These are phyloP conservation scores for Cheilosia vulpina DNA, from an alignment of 2,888 invertebrate genomes.

Conservation along the genomic window DNA sequence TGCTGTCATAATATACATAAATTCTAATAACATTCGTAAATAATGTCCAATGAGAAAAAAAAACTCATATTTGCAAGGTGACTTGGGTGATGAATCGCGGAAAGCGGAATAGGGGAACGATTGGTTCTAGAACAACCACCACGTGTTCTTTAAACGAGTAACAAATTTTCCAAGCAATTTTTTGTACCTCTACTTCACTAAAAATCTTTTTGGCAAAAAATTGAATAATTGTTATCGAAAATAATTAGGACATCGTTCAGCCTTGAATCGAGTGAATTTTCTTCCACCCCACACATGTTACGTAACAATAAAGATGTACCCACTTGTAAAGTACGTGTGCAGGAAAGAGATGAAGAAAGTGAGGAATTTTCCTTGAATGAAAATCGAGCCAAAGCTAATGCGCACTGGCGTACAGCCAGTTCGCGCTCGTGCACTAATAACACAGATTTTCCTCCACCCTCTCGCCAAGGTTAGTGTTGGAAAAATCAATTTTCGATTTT, in stretches of 20 bases:
- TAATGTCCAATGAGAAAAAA: conserved; percentile 7
- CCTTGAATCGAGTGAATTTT: conserved; percentile 54
- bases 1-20: conserved; percentile 22
- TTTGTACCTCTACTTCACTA: neutral
- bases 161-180: conserved; percentile 20
- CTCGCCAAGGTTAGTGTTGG: conserved; percentile 23
- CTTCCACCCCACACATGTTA: conserved; percentile 40
- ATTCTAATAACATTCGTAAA: conserved; percentile 2
- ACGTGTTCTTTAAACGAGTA: conserved; percentile 41
- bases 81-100: neutral
- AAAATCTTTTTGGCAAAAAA: neutral
- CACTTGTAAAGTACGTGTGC: conserved; percentile 27
- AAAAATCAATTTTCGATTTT: conserved; percentile 56
- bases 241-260: conserved; percentile 12
- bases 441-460: conserved; percentile 42
- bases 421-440: conserved; percentile 60
- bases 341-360: conserved; percentile 33
- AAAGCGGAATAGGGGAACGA: conserved; percentile 29
- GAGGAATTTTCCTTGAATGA: conserved; percentile 45
- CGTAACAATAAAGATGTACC: conserved; percentile 43
- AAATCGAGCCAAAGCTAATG: conserved; percentile 27
- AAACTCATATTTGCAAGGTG: conserved; percentile 4
- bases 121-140: conserved; percentile 53
- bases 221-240: neutral
- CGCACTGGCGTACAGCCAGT: conserved; percentile 67